These are phyloP conservation scores for Metacarcinus magister DNA, from an alignment of 2,888 invertebrate genomes.

Conservation along the genomic window DNA sequence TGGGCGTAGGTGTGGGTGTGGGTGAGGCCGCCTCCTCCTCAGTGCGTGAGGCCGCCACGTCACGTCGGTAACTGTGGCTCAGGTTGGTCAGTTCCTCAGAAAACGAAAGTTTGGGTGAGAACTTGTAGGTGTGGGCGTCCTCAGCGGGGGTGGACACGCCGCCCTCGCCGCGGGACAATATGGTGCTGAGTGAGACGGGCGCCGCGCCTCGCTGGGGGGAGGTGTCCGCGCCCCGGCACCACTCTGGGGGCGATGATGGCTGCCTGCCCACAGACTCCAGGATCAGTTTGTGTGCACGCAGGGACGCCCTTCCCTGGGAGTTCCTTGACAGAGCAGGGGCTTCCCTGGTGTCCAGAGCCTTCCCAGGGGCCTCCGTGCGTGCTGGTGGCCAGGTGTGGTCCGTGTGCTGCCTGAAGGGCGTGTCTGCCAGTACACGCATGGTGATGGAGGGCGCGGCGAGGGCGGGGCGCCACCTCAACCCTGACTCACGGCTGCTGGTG, in stretches of 20 bases:
- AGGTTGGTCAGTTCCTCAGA: slow-evolving; percentile 78
- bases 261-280: not conserved
- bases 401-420: not conserved
- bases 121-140: slow-evolving; percentile 57
- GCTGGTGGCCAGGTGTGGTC: not conserved
- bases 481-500: not conserved
- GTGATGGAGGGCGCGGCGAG: slow-evolving; percentile 70
- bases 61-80: slow-evolving; percentile 60
- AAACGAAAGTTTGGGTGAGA: slow-evolving; percentile 70
- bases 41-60: not conserved
- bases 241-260: not conserved
- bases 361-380: not conserved
- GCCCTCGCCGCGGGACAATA: slow-evolving; percentile 60
- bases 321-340: not conserved
- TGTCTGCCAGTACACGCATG: slow-evolving; percentile 59
- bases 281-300: not conserved
- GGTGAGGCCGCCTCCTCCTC: not conserved
- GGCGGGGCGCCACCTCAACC: slow-evolving; percentile 44
- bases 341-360: not conserved
- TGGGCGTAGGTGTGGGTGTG: not conserved
- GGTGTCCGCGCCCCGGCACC: not conserved
- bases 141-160: not conserved
- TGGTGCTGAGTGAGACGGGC: slow-evolving; percentile 76
- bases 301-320: not conserved
- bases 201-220: slow-evolving; percentile 36